phyloP scores from a whole-genome alignment of 37 sponge, comb jelly and placozoan genomes.

The Oopsacas minuta region DNA sequence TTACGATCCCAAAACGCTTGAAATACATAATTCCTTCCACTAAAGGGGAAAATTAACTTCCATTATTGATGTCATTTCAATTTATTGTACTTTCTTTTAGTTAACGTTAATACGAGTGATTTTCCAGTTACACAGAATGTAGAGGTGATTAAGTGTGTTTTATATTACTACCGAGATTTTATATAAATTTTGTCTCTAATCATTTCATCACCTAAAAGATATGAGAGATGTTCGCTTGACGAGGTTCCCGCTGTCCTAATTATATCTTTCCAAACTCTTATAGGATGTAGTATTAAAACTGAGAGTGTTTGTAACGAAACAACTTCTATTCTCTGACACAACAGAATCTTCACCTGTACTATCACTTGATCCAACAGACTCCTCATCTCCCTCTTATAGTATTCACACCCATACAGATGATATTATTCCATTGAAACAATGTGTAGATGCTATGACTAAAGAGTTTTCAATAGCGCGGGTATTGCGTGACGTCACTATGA shows the following conservation, averaged over 20 bases:
- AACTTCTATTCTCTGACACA: not conserved
- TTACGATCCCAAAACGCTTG: too few species aligned
- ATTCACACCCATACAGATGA: not conserved
- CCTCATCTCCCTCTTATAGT: too few species aligned
- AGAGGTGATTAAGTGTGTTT: not conserved
- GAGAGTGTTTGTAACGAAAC: slow-evolving; percentile 5
- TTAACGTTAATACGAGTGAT: not conserved
- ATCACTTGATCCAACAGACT: not conserved
- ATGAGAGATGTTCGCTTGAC: not conserved
- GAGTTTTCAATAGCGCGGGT: not conserved
- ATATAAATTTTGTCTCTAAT: too few species aligned
- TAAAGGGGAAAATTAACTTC: too few species aligned
- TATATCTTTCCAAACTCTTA: not conserved
- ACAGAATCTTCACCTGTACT: not conserved
- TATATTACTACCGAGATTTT: not conserved
- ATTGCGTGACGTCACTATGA: not conserved
- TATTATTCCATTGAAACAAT: not conserved
- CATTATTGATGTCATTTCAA: too few species aligned
- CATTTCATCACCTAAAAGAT: too few species aligned
- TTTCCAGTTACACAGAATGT: not conserved
- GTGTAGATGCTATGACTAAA: not conserved
- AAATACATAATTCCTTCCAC: too few species aligned
- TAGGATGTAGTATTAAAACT: slow-evolving; percentile 4
- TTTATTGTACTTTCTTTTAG: not conserved
- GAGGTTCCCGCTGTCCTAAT: not conserved